Evolutionary conservation across 1,140 invertebrate species (phyloP).

Genomic region (Cotesia typhae): DNA sequence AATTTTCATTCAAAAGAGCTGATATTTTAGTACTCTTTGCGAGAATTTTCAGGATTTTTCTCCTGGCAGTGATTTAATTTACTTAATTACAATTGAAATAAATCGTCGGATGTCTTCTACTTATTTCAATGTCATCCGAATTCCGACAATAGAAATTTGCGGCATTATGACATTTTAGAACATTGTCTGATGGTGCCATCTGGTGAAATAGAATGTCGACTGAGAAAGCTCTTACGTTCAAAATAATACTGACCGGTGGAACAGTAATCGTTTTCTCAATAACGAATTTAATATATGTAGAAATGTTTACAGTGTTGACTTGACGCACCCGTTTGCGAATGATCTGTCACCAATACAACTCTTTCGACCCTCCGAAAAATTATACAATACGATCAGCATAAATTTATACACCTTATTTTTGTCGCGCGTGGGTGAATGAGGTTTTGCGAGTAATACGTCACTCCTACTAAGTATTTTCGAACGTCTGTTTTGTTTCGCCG

Average conservation of each 20-base stretch:
- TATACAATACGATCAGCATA: slow-evolving; percentile 8
- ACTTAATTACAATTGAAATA: no score
- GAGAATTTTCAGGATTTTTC: no score
- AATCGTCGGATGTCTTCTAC: no score
- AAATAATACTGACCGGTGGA: no score
- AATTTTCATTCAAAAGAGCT: no score
- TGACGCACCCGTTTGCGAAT: background rate
- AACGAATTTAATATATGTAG: background rate
- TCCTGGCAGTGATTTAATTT: no score
- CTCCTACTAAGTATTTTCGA: slow-evolving; percentile 35
- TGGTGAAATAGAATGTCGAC: background rate
- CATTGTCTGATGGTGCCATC: background rate
- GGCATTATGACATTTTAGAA: background rate
- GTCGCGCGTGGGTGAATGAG: slow-evolving; percentile 58
- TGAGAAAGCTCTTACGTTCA: background rate
- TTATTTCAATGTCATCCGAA: no score
- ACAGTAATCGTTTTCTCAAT: background rate
- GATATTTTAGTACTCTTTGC: no score
- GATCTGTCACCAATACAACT: slow-evolving; percentile 13
- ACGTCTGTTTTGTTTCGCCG: slow-evolving; percentile 12
- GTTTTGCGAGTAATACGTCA: slow-evolving; percentile 41
- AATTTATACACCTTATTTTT: slow-evolving; percentile 47
- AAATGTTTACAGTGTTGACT: background rate
- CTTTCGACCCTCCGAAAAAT: slow-evolving; percentile 19
- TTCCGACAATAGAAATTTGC: no score